Evolutionary conservation across 1,140 invertebrate species (phyloP), one percentile per base, ranked within the genome.

Genomic region (Temnothorax longispinosus): DNA sequence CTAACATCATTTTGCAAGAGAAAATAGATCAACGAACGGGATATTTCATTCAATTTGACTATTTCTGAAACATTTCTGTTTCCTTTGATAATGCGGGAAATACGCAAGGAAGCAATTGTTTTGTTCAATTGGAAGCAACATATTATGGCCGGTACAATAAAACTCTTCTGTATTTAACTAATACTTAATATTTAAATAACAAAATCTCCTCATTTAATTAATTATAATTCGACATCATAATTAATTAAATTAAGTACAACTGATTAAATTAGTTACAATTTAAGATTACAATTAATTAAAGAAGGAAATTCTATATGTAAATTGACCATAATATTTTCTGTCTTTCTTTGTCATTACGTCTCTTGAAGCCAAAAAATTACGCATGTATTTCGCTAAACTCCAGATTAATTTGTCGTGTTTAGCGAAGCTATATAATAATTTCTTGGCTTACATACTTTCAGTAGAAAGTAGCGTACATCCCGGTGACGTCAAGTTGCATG

Each of bases 211-310:
- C 21, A 50, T 21, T 65, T 44, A 80, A 78, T 80, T 67, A 67
- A 77, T 32, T 44, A 62, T 60, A 77, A 77, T 32, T 44, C 11
- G 15, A 47, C 6, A 78, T 78, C 18, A n/a, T 52, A 38, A 38
- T 78, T 35, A 35, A 64, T 78, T 35, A 21, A 64, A 44, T 77
- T 54, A 54, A 21, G 38, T 60, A 62, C 8, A n/a, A 50, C 18
- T 6, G 10, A 67, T 18, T 38, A 18, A 80, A 67, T 50, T 65
- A 78, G 65, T 65, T 78, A 65, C n/a, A 78, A 78, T 35, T 64
- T 44, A 18, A 60, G 6, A 78, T 65, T 47, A 6, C 35, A 47
- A 80, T 67, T 69, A 41, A 71, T 27, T 71, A 67, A 38, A 67
- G 38, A 41, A 71, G 11, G 8, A 60, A 69, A 15, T 41, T 56